These are phyloP conservation scores for Cyprinodon tularosa DNA, from an alignment of 2,113 vertebrate species.

Conservation along the genomic window DNA sequence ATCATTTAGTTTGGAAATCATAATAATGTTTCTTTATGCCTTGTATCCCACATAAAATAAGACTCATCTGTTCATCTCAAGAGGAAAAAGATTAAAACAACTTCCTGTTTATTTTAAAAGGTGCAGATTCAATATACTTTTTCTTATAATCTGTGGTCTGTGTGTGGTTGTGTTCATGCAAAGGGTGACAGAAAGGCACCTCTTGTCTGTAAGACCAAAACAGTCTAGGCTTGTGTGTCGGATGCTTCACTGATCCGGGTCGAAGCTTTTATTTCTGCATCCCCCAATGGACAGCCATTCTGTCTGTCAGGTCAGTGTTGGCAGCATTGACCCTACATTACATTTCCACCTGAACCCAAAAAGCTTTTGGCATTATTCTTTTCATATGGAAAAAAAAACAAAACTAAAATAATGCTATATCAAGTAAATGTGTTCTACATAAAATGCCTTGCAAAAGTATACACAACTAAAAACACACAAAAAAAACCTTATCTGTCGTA, in stretches of 20 bases:
- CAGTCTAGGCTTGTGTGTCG: conserved; percentile 61
- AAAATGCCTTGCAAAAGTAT: background rate
- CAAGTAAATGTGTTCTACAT: background rate
- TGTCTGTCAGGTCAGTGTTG: conserved; percentile 59
- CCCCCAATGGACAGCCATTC: conserved; percentile 45
- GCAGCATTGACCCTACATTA: conserved; percentile 44
- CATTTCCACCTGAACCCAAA: conserved; percentile 39
- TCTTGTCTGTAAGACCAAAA: conserved; percentile 59
- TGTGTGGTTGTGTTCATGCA: conserved; percentile 17
- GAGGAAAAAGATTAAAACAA: background rate
- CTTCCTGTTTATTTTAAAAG: background rate
- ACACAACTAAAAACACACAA: no score
- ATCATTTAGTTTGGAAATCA: background rate
- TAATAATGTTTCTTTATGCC: background rate
- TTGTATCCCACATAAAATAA: background rate
- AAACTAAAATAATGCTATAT: background rate
- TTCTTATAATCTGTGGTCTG: conserved; percentile 25
- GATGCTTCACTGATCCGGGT: conserved; percentile 75
- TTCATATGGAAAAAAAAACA: background rate
- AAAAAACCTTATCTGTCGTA: no score
- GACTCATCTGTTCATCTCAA: background rate
- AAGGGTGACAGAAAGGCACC: conserved; percentile 66
- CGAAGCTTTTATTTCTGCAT: conserved; percentile 69
- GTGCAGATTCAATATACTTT: conserved; percentile 2
- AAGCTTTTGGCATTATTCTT: conserved; percentile 10